A percentile compares a stretch with the other conserved stretches of the same genome.
Conservation (phyloP, 2,797 vertebrate species). For the Halcyon chelicuti region DNA sequence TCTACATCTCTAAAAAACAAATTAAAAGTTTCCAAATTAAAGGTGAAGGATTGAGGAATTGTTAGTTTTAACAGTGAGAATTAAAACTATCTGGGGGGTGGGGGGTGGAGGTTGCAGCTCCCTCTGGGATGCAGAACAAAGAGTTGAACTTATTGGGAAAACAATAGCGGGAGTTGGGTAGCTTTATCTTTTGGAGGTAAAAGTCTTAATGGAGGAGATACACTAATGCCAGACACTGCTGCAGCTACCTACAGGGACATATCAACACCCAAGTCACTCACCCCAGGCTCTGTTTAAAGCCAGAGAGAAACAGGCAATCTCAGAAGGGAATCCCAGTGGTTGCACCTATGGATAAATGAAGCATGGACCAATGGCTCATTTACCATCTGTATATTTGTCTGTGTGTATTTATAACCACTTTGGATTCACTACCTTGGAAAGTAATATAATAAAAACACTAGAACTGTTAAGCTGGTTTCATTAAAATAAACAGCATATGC, state of each 20-base stretch:
- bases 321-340: background rate
- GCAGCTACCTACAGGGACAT: background rate
- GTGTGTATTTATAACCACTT: background rate
- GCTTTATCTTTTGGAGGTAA: background rate
- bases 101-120: background rate
- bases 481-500: background rate
- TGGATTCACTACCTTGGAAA: background rate
- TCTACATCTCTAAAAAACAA: background rate
- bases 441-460: background rate
- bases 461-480: background rate
- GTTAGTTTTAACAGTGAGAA: background rate
- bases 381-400: background rate
- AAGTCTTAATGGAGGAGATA: background rate
- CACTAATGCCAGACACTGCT: background rate
- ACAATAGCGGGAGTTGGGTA: background rate
- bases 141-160: background rate
- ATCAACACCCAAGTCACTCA: background rate
- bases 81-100: background rate
- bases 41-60: background rate
- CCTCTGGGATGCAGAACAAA: background rate
- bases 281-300: background rate
- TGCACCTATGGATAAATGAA: background rate
- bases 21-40: background rate
- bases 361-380: background rate
- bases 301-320: background rate